Percentiles rank a stretch among this genome's conserved stretches.
Conservation (phyloP, 2,113 vertebrate genomes). For the Pleuronectes platessa region DNA sequence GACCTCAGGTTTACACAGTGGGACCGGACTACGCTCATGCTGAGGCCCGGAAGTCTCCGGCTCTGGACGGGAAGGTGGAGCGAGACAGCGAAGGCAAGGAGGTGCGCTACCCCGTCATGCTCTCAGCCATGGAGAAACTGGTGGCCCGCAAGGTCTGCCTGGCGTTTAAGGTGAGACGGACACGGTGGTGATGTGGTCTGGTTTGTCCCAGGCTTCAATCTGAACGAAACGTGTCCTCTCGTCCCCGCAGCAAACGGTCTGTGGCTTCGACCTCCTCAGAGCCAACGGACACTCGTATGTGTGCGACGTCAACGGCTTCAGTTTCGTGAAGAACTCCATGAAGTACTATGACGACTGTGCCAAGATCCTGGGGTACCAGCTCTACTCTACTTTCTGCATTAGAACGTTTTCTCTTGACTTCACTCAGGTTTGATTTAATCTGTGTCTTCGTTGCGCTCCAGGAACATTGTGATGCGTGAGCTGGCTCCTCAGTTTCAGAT, state of each 20-base stretch:
- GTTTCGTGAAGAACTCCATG: slow-evolving; percentile 99
- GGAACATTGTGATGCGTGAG: slow-evolving; percentile 98
- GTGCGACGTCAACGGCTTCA: slow-evolving; percentile 98
- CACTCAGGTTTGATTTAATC: too few species aligned
- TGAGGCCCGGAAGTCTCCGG: slow-evolving; percentile 96
- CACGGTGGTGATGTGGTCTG: not conserved
- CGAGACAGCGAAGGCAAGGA: slow-evolving; percentile 98
- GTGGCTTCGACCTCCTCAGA: slow-evolving; percentile 95
- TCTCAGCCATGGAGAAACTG: slow-evolving; percentile 98
- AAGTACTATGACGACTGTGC: slow-evolving; percentile 99
- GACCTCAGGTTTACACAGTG: slow-evolving; percentile 94
- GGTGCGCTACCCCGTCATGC: slow-evolving; percentile 98
- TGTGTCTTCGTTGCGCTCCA: slow-evolving; percentile 6
- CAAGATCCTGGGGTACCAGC: slow-evolving; percentile 93
- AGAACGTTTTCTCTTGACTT: too few species aligned
- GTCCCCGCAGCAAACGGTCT: slow-evolving; percentile 93
- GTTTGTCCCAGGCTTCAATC: not conserved
- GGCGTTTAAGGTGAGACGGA: slow-evolving; percentile 91
- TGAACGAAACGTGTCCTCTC: not conserved
- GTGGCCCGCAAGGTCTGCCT: slow-evolving; percentile 97
- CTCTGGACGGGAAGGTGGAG: slow-evolving; percentile 97
- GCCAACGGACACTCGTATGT: slow-evolving; percentile 97
- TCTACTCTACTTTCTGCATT: not conserved
- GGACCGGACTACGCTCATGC: slow-evolving; percentile 98
- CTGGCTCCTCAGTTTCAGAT: slow-evolving; percentile 98